Evolutionary conservation across 1,140 invertebrate genomes (phyloP).

Genomic region (Bilobella aurantiaca): DNA sequence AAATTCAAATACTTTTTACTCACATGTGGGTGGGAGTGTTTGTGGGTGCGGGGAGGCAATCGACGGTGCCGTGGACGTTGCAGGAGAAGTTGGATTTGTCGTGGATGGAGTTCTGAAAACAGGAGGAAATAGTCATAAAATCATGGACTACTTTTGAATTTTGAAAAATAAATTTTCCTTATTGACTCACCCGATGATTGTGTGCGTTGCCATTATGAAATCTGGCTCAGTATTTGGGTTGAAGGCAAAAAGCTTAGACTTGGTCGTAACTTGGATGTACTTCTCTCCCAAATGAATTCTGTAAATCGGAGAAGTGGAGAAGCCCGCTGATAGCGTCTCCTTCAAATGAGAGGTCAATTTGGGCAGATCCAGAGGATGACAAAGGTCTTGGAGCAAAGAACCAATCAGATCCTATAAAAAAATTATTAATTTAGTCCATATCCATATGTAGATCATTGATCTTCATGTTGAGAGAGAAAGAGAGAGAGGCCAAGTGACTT

Average conservation of each 20-base stretch:
- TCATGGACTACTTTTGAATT: neutral
- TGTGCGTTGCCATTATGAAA: conserved; percentile 85
- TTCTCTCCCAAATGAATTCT: conserved; percentile 63
- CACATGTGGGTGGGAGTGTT: neutral
- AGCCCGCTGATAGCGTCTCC: conserved; percentile 56
- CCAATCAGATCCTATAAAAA: conserved; percentile 52
- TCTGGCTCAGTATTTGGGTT: conserved; percentile 59
- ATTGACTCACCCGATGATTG: conserved; percentile 61
- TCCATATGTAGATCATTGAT: too few species aligned
- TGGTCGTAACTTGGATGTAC: conserved; percentile 74
- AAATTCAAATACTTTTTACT: conserved; percentile 5
- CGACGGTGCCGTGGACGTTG: neutral
- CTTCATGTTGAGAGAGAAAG: too few species aligned
- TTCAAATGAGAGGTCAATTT: conserved; percentile 63
- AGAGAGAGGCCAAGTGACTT: too few species aligned
- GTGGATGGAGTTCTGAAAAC: neutral
- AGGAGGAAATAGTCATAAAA: neutral
- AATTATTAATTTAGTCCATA: too few species aligned
- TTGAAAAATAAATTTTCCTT: neutral
- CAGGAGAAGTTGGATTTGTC: neutral
- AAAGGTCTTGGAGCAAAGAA: conserved; percentile 61
- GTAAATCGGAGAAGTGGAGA: conserved; percentile 62
- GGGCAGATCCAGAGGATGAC: conserved; percentile 57
- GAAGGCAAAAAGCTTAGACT: conserved; percentile 69
- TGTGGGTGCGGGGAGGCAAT: conserved; percentile 7